These are phyloP conservation scores for Aspidiotus destructor DNA, from an alignment of 2,888 invertebrate species.

Conservation along the genomic window DNA sequence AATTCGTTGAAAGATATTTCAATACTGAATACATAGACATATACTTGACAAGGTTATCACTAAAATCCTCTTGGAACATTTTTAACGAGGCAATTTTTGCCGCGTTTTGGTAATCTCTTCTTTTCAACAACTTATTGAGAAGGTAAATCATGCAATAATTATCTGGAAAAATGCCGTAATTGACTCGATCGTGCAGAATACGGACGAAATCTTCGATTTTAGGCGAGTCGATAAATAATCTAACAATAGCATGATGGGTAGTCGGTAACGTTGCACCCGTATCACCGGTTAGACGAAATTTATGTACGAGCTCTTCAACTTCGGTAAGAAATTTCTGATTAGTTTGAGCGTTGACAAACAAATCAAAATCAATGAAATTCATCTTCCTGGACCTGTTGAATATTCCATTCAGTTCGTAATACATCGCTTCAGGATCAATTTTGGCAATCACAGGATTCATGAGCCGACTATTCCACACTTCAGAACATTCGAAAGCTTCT, in stretches of 20 bases:
- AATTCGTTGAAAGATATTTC: slow-evolving; percentile 51
- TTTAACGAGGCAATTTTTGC: slow-evolving; percentile 65
- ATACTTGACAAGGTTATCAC: slow-evolving; percentile 57
- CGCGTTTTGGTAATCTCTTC: slow-evolving; percentile 58
- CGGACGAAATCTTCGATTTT: slow-evolving; percentile 56
- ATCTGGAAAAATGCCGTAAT: slow-evolving; percentile 88
- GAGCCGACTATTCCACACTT: slow-evolving; percentile 59
- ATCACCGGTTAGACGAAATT: slow-evolving; percentile 61
- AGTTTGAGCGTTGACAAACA: slow-evolving; percentile 61
- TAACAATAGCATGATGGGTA: slow-evolving; percentile 69
- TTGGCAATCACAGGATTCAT: slow-evolving; percentile 52
- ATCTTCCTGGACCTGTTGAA: slow-evolving; percentile 53
- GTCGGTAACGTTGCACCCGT: slow-evolving; percentile 63
- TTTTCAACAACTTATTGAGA: slow-evolving; percentile 65
- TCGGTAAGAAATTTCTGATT: slow-evolving; percentile 55
- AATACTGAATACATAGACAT: slow-evolving; percentile 66
- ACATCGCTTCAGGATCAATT: slow-evolving; percentile 58
- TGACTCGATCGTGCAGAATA: slow-evolving; percentile 67
- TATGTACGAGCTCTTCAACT: slow-evolving; percentile 59
- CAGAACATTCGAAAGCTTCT: slow-evolving; percentile 60
- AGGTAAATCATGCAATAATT: slow-evolving; percentile 65
- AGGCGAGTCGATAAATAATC: slow-evolving; percentile 49
- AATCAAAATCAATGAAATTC: slow-evolving; percentile 71
- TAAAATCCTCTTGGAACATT: slow-evolving; percentile 82
- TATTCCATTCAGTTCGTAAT: slow-evolving; percentile 58